Conservation (phyloP, 2,797 vertebrate species). For the Acrocephalus scirpaceus region DNA sequence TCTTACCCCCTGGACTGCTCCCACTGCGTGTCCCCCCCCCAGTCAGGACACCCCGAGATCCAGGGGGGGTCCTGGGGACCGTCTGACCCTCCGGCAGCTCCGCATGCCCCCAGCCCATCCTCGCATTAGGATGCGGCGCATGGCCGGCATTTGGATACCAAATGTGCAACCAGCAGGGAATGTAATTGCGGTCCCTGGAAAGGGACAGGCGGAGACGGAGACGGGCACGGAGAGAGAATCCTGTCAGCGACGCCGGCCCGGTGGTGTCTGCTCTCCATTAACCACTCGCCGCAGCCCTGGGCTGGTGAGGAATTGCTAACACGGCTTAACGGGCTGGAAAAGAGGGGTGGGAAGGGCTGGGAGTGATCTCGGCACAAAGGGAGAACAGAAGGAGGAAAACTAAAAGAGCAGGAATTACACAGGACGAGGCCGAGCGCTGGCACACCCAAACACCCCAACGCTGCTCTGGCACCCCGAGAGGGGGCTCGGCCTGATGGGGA, state of each 20-base stretch:
- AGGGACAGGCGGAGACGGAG: constrained; percentile 19
- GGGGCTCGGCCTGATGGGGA: accelerated
- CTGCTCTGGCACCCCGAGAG: accelerated
- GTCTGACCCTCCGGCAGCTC: accelerated
- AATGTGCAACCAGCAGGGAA: constrained; percentile 55
- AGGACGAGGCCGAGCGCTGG: accelerated
- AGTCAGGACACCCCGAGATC: accelerated
- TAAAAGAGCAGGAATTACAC: not conserved
- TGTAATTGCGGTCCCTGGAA: constrained; percentile 51
- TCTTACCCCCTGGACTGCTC: accelerated
- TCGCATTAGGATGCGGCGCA: constrained; percentile 42
- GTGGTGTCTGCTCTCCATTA: constrained; percentile 60
- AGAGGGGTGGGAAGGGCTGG: constrained; percentile 53
- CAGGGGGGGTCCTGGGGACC: not conserved
- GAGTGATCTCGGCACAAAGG: constrained; percentile 34
- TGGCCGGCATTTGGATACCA: constrained; percentile 39
- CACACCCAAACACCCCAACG: not conserved
- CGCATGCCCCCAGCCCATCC: not conserved
- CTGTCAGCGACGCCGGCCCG: constrained; percentile 29
- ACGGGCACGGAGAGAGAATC: constrained; percentile 37
- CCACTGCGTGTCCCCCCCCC: not conserved
- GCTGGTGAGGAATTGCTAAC: constrained; percentile 53
- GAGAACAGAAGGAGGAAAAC: not conserved
- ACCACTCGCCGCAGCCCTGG: constrained; percentile 32
- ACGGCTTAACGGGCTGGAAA: constrained; percentile 59